Base-by-base conservation (phyloP, 2,797 vertebrate species). In the Toxotes lorentzi region DNA sequence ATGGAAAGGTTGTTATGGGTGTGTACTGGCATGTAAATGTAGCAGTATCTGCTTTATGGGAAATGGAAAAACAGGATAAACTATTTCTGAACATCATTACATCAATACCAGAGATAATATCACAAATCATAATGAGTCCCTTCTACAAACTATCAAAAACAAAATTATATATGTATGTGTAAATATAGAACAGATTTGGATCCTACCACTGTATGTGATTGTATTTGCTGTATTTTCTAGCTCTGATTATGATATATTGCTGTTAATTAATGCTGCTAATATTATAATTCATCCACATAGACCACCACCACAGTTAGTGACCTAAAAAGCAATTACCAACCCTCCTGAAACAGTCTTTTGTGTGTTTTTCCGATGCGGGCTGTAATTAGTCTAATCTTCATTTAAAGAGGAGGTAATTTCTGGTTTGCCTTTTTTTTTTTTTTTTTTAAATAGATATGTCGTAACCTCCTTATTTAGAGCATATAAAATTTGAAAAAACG, bases 1-100 rank as follows among this genome's bases (percentile, higher is more conserved):
- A 32, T 47, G 0, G 1, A 27, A 17, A 65, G 71, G 24, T 27
- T 70, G 58, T 19, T 40, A 19, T 62, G 76, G 76, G 79, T 88
- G 84, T 77, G 82, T 59, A 32, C 84, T 72, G 75, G 71, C 24
- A 53, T 67, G 75, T 60, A 75, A 70, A 73, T 66, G 21, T 5
- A 21, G 2, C 50, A 21, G 2, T 27, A 48, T 30, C 9, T n/a
- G 0, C 27, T 30, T 38, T 50, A 8, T 9, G 35, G 1, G 30
- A 34, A 66, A 48, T 30, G 8, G 8, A 13, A 10, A 32, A 30
- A 21, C 0, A 38, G 17, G 0, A 4, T 19, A 3, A 21, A 34
- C 21, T 38, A 9, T 56, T 50, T 65, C n/a, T 62, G 16, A 60
- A n/a, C 17, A 9, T 12, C 34, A 0, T 23, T 16, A 7, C 0